Evolutionary conservation across 2,797 vertebrate species (phyloP).

Genomic region (Muscicapa striata): DNA sequence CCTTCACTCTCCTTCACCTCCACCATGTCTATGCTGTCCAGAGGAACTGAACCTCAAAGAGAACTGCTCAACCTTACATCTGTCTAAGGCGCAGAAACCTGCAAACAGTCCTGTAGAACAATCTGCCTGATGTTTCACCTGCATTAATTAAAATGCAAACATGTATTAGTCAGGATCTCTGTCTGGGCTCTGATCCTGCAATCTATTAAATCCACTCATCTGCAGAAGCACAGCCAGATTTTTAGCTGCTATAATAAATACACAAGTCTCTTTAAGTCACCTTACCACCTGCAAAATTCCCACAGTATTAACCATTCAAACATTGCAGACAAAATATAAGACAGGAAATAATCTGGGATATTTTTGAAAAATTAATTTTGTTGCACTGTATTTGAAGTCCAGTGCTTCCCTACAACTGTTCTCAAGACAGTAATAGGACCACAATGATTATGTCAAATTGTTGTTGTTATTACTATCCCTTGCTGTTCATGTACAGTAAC

Average conservation of each 20-base stretch:
- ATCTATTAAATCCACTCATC: background rate
- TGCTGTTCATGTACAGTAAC: background rate
- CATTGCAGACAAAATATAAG: background rate
- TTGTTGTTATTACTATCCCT: background rate
- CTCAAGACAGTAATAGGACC: background rate
- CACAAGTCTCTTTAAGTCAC: background rate
- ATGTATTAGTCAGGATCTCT: background rate
- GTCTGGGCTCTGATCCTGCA: background rate
- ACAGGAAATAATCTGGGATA: background rate
- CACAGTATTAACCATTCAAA: background rate
- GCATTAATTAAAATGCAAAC: background rate
- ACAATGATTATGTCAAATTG: background rate
- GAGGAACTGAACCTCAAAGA: background rate
- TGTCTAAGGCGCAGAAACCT: background rate
- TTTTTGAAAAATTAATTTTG: slow-evolving; percentile 53
- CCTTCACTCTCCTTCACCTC: background rate
- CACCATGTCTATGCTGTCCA: background rate
- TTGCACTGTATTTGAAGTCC: background rate
- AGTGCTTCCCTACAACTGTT: background rate
- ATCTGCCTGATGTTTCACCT: background rate
- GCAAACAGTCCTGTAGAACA: background rate
- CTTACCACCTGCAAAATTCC: background rate
- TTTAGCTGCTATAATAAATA: background rate
- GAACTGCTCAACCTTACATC: background rate
- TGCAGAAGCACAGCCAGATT: background rate